phyloP scores from a whole-genome alignment of 1,140 invertebrate species.

The Neuroterus valhalla region DNA sequence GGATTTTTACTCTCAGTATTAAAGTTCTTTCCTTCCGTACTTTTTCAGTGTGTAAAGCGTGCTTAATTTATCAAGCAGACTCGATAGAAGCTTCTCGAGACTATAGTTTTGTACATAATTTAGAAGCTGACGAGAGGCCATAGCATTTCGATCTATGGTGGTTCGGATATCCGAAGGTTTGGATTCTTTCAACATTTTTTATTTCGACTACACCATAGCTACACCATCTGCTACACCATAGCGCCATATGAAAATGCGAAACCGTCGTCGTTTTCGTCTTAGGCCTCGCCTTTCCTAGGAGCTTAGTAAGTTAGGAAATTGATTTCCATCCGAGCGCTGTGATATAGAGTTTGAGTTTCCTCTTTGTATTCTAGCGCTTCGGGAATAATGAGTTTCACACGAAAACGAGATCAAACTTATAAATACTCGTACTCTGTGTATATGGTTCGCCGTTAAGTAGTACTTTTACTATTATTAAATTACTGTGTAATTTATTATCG shows the following conservation, averaged over 20 bases:
- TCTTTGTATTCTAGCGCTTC: slow-evolving; percentile 33
- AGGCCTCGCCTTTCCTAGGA: slow-evolving; percentile 43
- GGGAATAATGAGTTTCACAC: slow-evolving; percentile 39
- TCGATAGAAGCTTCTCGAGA: not conserved
- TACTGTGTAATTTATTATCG: slow-evolving; percentile 52
- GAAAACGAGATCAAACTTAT: slow-evolving; percentile 37
- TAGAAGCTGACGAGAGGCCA: not conserved
- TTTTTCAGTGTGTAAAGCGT: not conserved
- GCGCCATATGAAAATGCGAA: slow-evolving; percentile 64
- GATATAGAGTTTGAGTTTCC: slow-evolving; percentile 35
- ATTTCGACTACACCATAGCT: not conserved
- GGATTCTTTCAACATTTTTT: not conserved
- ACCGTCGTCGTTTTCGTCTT: slow-evolving; percentile 39
- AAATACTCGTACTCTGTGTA: slow-evolving; percentile 62
- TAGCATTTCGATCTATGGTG: not conserved
- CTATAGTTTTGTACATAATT: not conserved
- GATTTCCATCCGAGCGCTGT: slow-evolving; percentile 46
- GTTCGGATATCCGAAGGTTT: slow-evolving; percentile 2
- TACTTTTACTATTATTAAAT: slow-evolving; percentile 55
- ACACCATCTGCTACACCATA: slow-evolving; percentile 33
- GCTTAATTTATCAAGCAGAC: not conserved
- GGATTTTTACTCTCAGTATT: slow-evolving; percentile 3
- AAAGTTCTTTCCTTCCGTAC: not conserved
- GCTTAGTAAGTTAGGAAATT: slow-evolving; percentile 37
- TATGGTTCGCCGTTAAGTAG: slow-evolving; percentile 54